Percentiles rank a stretch among this genome's conserved stretches.
Evolutionary conservation across 2,797 vertebrate species (phyloP).

Genomic region (Eidolon dupreanum): DNA sequence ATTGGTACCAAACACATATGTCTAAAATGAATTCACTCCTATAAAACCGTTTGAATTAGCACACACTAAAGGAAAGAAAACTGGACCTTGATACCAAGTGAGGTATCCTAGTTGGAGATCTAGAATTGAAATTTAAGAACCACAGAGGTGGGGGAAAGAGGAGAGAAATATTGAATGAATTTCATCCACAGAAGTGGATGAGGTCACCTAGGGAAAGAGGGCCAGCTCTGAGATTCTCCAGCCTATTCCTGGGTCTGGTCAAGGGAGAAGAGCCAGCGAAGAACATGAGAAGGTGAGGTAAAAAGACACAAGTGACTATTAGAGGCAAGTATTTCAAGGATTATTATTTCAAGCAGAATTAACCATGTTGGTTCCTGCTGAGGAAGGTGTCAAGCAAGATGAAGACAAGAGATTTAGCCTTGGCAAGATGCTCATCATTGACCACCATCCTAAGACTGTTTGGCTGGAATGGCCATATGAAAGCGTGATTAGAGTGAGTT

Average conservation of each 20-base stretch:
- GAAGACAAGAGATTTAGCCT: neutral
- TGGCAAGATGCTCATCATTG: neutral
- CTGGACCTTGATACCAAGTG: neutral
- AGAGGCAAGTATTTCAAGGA: neutral
- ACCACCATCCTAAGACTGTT: neutral
- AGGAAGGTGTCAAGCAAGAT: neutral
- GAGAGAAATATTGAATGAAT: neutral
- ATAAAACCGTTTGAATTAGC: neutral
- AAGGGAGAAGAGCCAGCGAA: neutral
- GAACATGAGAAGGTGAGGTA: neutral
- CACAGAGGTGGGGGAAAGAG: no score
- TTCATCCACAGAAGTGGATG: neutral
- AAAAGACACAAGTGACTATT: neutral
- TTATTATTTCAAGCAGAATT: neutral
- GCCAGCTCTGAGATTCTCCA: neutral
- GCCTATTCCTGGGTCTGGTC: neutral
- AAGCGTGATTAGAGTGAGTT: neutral
- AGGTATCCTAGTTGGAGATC: neutral
- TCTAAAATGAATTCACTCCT: conserved; percentile 27
- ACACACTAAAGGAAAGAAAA: neutral
- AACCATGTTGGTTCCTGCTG: neutral
- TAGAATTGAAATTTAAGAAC: neutral
- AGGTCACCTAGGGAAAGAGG: neutral
- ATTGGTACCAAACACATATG: neutral
- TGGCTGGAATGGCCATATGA: neutral